phyloP scores from a whole-genome alignment of 2,888 invertebrate species.

The Macaria notata region DNA sequence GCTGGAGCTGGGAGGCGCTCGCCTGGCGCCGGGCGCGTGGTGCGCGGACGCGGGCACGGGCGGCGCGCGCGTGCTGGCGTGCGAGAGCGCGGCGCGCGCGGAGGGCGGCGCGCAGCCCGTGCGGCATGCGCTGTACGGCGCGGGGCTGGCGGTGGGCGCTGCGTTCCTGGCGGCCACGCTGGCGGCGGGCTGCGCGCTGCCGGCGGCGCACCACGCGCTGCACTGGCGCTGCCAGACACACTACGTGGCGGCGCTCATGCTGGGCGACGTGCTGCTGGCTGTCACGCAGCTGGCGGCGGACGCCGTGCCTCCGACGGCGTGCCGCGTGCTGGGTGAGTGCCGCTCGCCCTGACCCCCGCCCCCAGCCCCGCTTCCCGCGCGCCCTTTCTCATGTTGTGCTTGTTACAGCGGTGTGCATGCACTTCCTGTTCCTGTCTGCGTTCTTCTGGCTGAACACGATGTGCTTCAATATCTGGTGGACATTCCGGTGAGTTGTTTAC shows the following conservation, averaged over 20 bases:
- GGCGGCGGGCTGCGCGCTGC: slow-evolving; percentile 89
- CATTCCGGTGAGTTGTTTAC: slow-evolving; percentile 86
- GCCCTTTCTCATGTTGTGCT: slow-evolving; percentile 13
- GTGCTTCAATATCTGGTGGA: slow-evolving; percentile 98
- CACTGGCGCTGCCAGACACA: slow-evolving; percentile 95
- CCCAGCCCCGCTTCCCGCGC: no score
- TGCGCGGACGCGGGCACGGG: slow-evolving; percentile 70
- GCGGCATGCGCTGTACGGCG: slow-evolving; percentile 88
- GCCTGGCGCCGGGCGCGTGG: slow-evolving; percentile 72
- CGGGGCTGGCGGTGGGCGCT: slow-evolving; percentile 90
- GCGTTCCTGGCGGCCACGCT: slow-evolving; percentile 91
- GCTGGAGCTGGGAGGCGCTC: slow-evolving; percentile 64
- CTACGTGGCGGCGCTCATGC: slow-evolving; percentile 91
- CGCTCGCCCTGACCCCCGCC: not conserved
- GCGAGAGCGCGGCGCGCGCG: slow-evolving; percentile 80
- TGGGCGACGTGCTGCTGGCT: slow-evolving; percentile 91
- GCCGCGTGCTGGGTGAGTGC: slow-evolving; percentile 87
- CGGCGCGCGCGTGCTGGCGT: slow-evolving; percentile 54
- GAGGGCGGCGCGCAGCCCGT: slow-evolving; percentile 74
- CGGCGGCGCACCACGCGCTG: slow-evolving; percentile 91
- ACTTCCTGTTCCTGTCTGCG: slow-evolving; percentile 93
- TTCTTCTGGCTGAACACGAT: slow-evolving; percentile 97
- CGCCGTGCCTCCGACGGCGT: slow-evolving; percentile 82
- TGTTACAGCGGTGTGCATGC: slow-evolving; percentile 89
- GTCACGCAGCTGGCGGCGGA: slow-evolving; percentile 87